Evolutionary conservation across 2,888 invertebrate species (phyloP).

Genomic region (Apotomis turbidana): DNA sequence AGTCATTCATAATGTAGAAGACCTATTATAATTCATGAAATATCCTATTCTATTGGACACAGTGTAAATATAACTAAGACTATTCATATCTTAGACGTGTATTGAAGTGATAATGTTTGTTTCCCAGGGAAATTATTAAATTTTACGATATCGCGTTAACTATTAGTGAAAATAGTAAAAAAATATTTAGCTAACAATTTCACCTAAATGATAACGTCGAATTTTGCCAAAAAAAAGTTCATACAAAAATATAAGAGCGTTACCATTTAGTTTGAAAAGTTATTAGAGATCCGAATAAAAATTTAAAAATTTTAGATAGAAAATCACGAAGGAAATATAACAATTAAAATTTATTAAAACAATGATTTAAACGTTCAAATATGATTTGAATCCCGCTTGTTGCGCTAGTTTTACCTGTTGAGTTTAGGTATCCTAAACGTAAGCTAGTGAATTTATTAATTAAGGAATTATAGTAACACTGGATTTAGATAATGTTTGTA

Average conservation of each 20-base stretch:
- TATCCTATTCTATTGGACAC: slow-evolving; percentile 55
- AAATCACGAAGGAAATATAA: slow-evolving; percentile 46
- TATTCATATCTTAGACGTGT: slow-evolving; percentile 81
- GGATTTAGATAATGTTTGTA: slow-evolving; percentile 67
- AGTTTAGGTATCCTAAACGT: slow-evolving; percentile 32
- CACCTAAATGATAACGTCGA: slow-evolving; percentile 55
- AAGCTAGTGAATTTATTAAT: slow-evolving; percentile 42
- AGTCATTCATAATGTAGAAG: slow-evolving; percentile 49
- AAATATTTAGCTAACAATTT: slow-evolving; percentile 57
- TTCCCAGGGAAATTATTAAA: slow-evolving; percentile 81
- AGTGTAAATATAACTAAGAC: slow-evolving; percentile 73
- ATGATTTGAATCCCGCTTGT: slow-evolving; percentile 41
- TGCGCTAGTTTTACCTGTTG: slow-evolving; percentile 35
- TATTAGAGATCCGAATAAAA: slow-evolving; percentile 48
- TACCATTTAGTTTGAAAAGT: slow-evolving; percentile 49
- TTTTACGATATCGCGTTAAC: slow-evolving; percentile 77
- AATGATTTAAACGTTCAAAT: slow-evolving; percentile 36
- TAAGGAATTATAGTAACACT: slow-evolving; percentile 51
- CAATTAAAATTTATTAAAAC: slow-evolving; percentile 41
- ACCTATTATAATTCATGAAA: slow-evolving; percentile 44
- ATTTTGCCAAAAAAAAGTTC: slow-evolving; percentile 44
- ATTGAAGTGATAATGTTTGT: slow-evolving; percentile 79
- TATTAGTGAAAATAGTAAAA: slow-evolving; percentile 63
- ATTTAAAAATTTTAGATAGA: slow-evolving; percentile 55
- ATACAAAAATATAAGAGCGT: slow-evolving; percentile 19